Conservation (phyloP, 2,113 vertebrate species). For the Nymphicus hollandicus region DNA sequence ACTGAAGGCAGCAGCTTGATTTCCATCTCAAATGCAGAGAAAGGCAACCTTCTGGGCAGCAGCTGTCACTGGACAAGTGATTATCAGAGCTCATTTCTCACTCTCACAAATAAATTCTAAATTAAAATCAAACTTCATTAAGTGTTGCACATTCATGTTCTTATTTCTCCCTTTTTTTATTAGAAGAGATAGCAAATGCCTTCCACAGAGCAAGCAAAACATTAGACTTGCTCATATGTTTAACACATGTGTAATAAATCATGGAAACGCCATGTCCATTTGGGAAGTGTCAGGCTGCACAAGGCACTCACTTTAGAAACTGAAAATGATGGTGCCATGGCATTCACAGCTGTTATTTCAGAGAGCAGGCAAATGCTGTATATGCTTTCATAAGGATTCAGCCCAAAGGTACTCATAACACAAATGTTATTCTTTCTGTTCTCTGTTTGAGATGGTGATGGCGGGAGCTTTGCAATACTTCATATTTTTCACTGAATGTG, state of each 20-base stretch:
- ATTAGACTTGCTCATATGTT: constrained; percentile 24
- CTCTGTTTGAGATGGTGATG: not conserved
- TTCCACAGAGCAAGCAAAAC: not conserved
- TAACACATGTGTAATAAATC: constrained; percentile 25
- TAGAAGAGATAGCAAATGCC: not conserved
- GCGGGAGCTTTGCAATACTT: not conserved
- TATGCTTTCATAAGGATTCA: constrained; percentile 5
- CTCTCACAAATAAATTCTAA: constrained; percentile 37
- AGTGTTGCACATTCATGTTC: not conserved
- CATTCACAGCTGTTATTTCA: constrained; percentile 18
- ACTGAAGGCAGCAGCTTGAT: constrained; percentile 64
- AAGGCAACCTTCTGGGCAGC: constrained; percentile 35
- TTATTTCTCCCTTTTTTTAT: constrained; percentile 23
- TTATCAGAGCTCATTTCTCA: constrained; percentile 21
- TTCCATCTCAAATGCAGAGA: not conserved
- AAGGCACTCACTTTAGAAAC: constrained; percentile 6
- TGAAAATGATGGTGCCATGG: not conserved
- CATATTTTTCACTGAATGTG: not conserved
- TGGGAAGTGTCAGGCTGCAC: constrained; percentile 31
- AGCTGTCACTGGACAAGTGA: constrained; percentile 50
- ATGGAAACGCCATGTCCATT: not conserved
- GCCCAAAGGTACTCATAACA: not conserved
- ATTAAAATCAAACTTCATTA: constrained; percentile 50
- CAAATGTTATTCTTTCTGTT: constrained; percentile 15
- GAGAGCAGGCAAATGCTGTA: not conserved